Base-by-base conservation (phyloP, 92 coral and sea anemone species). In the Porites rus region DNA sequence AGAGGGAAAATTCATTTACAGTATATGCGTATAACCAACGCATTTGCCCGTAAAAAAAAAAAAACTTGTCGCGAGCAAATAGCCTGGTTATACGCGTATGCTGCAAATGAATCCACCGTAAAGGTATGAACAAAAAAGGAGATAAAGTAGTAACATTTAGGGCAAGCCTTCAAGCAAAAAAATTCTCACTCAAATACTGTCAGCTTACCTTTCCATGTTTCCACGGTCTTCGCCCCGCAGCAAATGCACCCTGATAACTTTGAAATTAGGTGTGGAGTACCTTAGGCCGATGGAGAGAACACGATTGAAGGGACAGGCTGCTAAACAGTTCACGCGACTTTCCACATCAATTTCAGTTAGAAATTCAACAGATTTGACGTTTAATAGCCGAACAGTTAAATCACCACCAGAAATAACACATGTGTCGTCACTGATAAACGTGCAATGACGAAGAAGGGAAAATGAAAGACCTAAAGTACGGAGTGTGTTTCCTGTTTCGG, bases 361-460 rank as follows among this genome's bases (percentile, higher is more conserved):
- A 2, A 75, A 54, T n/a, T 75, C 68, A 75, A 68, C 68, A 56
- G 81, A 28, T 7, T 76, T 76, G 22, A 76, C 56, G 7, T 76
- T 61, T 0, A 19, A 73, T 5, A 73, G 10, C 10, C 0, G 16
- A 51, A 51, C 7, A 18, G 25, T 18, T 7, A 18, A 2, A 20
- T 11, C 46, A 2, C 0, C 0, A 53, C 7, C 1, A 19, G 1
- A 1, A 10, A 51, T 12, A 50, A 73, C 60, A n/a, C 31, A 73
- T 51, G 68, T 75, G 75, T 80, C 51, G 17, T 68, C 84, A 80
- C 75, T 68, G 21, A 80, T 16, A 54, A 80, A 80, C 46, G 22
- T 28, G 17, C 54, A 75, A 7, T 56, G 16, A 9, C 4, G 14
- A 38, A 74, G 0, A 4, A 8, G 10, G 8, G 2, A 3, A 3